A percentile compares a stretch with the other conserved stretches of the same genome.
Conservation (phyloP, 2,113 vertebrate species). For the Scopus umbretta region DNA sequence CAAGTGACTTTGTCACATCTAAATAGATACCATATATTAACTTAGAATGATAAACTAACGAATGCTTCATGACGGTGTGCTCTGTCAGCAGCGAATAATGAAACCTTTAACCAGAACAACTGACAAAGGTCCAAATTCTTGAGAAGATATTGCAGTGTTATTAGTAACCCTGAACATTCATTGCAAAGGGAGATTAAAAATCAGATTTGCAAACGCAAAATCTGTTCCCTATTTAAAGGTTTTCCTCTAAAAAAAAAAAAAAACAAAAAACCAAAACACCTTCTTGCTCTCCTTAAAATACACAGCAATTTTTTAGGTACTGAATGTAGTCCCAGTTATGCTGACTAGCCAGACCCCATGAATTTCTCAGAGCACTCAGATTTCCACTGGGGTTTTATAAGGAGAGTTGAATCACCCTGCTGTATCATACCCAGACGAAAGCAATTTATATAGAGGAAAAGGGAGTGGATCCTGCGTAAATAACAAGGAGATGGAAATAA, state of each 20-base stretch:
- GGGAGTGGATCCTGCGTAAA: not conserved
- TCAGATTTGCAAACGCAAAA: not conserved
- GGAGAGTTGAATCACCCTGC: not conserved
- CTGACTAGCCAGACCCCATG: not conserved
- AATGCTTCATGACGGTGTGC: conserved; percentile 36
- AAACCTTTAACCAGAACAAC: conserved; percentile 51
- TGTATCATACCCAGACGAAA: not conserved
- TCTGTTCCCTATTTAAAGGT: not conserved
- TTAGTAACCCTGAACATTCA: conserved; percentile 30
- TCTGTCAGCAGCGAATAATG: conserved; percentile 48
- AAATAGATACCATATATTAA: conserved; percentile 35
- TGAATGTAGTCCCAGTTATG: not conserved
- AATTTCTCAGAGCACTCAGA: not conserved
- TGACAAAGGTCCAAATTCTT: conserved; percentile 35
- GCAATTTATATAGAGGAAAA: not conserved
- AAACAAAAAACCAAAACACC: too few species aligned
- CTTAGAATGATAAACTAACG: conserved; percentile 48
- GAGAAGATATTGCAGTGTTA: conserved; percentile 18
- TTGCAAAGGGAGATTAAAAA: not conserved
- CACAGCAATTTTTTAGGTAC: not conserved
- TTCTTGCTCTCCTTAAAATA: conserved; percentile 3
- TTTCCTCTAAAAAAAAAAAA: not conserved
- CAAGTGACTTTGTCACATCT: conserved; percentile 32
- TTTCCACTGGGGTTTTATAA: not conserved
- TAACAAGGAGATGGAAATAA: not conserved